These are phyloP conservation scores for Gastracanthus pulcherrimus DNA, from an alignment of 2,888 invertebrate species.

Conservation along the genomic window DNA sequence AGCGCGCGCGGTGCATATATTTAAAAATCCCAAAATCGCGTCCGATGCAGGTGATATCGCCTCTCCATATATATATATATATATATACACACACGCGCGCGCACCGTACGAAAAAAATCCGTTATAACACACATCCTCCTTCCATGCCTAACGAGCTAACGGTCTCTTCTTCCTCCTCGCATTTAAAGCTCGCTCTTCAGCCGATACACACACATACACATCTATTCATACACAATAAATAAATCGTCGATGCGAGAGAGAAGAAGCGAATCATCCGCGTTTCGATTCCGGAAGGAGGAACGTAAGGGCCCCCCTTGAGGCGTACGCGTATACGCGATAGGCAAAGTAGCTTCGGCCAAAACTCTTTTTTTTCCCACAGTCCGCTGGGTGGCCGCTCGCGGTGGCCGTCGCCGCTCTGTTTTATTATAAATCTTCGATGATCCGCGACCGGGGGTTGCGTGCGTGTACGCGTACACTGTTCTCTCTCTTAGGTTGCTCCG, in stretches of 20 bases:
- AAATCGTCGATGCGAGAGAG: conserved; percentile 10
- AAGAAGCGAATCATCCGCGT: neutral
- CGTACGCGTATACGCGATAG: conserved; percentile 64
- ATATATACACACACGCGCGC: neutral
- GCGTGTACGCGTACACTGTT: conserved; percentile 45
- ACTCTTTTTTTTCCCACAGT: conserved; percentile 71
- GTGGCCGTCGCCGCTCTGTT: conserved; percentile 62
- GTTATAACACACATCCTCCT: conserved; percentile 22
- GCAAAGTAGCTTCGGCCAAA: conserved; percentile 67
- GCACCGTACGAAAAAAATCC: conserved; percentile 48
- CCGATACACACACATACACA: neutral
- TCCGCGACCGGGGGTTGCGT: conserved; percentile 58
- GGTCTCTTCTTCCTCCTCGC: too few relatives aligned
- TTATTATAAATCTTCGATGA: conserved; percentile 77
- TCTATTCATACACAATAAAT: conserved; percentile 37
- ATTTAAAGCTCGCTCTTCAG: too few relatives aligned
- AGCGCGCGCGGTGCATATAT: conserved; percentile 37
- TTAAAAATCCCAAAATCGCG: conserved; percentile 47
- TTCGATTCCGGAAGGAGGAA: neutral
- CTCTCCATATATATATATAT: too few relatives aligned
- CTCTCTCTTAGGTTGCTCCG: conserved; percentile 29
- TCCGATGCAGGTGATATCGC: too few relatives aligned
- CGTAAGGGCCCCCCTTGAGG: neutral
- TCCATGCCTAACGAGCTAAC: conserved; percentile 23
- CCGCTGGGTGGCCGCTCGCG: conserved; percentile 64